Evolutionary conservation across 2,888 invertebrate genomes (phyloP).

Genomic region (Drosophila formosana): DNA sequence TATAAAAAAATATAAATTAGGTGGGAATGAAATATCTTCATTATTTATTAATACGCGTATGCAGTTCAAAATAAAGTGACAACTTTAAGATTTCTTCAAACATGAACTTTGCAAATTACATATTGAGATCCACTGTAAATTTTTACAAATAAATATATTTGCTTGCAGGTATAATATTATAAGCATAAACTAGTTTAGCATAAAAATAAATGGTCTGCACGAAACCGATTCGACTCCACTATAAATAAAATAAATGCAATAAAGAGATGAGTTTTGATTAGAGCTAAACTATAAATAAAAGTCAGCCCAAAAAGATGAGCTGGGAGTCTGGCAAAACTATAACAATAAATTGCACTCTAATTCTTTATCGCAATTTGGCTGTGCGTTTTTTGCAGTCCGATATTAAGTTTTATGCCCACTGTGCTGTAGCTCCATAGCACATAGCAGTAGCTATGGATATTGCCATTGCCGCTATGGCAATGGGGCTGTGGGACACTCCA

Average conservation of each 20-base stretch:
- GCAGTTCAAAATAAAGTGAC: no score
- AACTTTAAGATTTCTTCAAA: no score
- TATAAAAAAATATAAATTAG: no score
- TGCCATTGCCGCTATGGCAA: conserved; percentile 24
- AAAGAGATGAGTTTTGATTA: neutral
- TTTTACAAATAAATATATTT: no score
- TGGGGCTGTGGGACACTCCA: conserved; percentile 31
- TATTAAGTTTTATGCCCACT: conserved; percentile 38
- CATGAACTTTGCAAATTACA: no score
- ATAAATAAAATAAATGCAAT: neutral
- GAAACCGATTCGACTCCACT: no score
- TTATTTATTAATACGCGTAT: no score
- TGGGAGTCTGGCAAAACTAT: neutral
- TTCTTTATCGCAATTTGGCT: neutral
- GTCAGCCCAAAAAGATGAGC: neutral
- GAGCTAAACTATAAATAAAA: neutral
- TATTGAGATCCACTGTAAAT: no score
- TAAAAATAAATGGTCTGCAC: no score
- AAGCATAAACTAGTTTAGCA: no score
- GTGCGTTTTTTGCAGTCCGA: neutral
- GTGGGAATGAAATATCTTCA: no score
- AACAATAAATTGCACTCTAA: neutral
- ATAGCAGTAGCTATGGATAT: conserved; percentile 15
- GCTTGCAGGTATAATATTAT: no score
- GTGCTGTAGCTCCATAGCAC: conserved; percentile 11